These are phyloP conservation scores for Poeciliopsis retropinna DNA, from an alignment of 2,113 vertebrate genomes.

Conservation along the genomic window DNA sequence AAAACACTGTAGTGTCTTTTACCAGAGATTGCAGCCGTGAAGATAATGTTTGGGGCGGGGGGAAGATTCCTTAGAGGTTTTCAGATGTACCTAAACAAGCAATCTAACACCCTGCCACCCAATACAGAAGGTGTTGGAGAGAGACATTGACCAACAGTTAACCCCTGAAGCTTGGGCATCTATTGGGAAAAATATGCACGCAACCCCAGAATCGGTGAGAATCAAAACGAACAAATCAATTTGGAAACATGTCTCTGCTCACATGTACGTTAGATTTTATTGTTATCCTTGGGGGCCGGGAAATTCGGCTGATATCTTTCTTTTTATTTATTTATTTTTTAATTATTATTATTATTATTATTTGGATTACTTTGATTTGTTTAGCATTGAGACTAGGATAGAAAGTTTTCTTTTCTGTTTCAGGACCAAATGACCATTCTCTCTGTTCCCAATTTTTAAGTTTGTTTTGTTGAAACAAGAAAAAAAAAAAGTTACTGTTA, in stretches of 20 bases:
- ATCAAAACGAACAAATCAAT: conserved; percentile 77
- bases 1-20: conserved; percentile 70
- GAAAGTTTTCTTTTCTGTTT: conserved; percentile 48
- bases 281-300: conserved; percentile 65
- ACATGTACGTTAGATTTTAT: conserved; percentile 73
- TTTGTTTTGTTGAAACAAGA: conserved; percentile 37
- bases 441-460: conserved; percentile 71
- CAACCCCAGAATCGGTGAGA: conserved; percentile 83
- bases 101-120: conserved; percentile 80
- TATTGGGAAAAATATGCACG: conserved; percentile 82
- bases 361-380: conserved; percentile 50
- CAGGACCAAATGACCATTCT: conserved; percentile 75
- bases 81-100: conserved; percentile 77
- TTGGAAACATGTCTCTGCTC: conserved; percentile 79
- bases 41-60: conserved; percentile 55
- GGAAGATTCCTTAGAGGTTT: conserved; percentile 68
- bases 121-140: conserved; percentile 83
- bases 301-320: conserved; percentile 63
- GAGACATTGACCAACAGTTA: conserved; percentile 83
- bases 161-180: conserved; percentile 82
- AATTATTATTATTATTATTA: conserved; percentile 4
- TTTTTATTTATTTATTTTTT: neutral
- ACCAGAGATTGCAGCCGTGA: conserved; percentile 60
- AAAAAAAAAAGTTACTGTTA: conserved; percentile 18
- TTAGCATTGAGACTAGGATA: conserved; percentile 32